Evolutionary conservation across 2,888 invertebrate genomes (phyloP), one percentile per base, ranked within the genome.

Genomic region (Hydrotaea cyrtoneurina): DNA sequence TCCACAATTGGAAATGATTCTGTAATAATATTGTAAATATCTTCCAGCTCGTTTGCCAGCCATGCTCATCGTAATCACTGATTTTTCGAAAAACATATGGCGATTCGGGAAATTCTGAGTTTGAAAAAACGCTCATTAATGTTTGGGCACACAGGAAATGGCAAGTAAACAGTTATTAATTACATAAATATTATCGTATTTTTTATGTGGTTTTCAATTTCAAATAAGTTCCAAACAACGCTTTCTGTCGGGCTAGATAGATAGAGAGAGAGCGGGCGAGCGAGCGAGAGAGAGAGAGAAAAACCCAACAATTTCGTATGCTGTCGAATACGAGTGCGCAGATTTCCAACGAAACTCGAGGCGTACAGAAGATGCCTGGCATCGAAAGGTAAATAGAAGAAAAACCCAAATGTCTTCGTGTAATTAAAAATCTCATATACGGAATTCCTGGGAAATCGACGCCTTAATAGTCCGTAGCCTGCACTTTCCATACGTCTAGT

Each of bases 131-230:
- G 66, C 43, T 66, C 66, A 66, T 66, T 66, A 66, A 43, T 66
- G 62, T 10, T 19, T 13, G 2, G 5, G 53, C 15, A 21, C 19
- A 59, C 59, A 59, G 59, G 59, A 59, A 13, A 19, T 15, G 15
- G 11, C 11, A 23, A 43, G 46, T 23, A 69, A 69, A 69, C 39
- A 69, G 7, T 43, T 46, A 69, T 69, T 46, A 69, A 69, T 69
- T 69, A 15, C 39, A 46, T 76, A 75, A 62, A 77, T 77, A 69
- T 77, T 77, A 62, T 19, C 46, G 26, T 75, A 62, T 62, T 69
- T 10, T 26, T 77, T 55, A 77, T 77, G 55, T 69, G 77, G 69
- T 46, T 69, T 69, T 69, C 23, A 13, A 69, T 46, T 69, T 69
- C 15, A 66, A 39, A 66, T 39, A 36, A 36, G 36, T 36, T 31